A percentile compares a stretch with the other conserved stretches of the same genome.
These are phyloP conservation scores for Potamarius usumacintae DNA, from an alignment of 2,113 vertebrate species.

Conservation along the genomic window DNA sequence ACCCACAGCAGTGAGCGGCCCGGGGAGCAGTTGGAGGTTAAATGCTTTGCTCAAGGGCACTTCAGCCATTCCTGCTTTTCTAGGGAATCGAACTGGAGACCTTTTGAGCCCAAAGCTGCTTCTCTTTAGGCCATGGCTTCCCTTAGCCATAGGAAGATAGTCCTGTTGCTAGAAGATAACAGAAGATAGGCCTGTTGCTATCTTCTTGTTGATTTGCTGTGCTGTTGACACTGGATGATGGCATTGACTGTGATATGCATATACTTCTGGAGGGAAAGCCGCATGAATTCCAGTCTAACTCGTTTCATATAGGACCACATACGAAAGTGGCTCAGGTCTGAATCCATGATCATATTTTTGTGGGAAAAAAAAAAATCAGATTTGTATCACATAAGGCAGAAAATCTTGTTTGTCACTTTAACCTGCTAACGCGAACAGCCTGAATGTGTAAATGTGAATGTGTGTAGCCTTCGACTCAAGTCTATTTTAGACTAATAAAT, in stretches of 20 bases:
- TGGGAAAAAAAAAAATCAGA: neutral
- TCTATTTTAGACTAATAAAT: constrained; percentile 13
- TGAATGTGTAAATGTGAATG: neutral
- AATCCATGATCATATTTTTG: neutral
- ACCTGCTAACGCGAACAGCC: neutral
- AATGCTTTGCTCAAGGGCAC: too few relatives aligned
- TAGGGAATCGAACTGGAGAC: too few relatives aligned
- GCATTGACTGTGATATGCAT: neutral
- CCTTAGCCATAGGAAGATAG: too few relatives aligned
- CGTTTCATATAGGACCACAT: neutral
- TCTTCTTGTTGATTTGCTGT: constrained; percentile 1
- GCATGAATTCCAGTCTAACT: neutral
- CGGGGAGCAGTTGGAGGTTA: too few relatives aligned
- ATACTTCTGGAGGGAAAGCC: neutral
- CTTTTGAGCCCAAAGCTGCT: too few relatives aligned
- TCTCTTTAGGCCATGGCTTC: too few relatives aligned
- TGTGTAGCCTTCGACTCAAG: neutral
- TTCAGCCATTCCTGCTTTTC: too few relatives aligned
- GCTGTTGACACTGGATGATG: neutral
- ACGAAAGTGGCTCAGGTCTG: neutral
- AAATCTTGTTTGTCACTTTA: neutral
- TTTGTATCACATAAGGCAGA: constrained; percentile 4
- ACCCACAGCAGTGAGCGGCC: too few relatives aligned
- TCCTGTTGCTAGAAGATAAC: too few relatives aligned
- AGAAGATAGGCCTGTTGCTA: neutral